Evolutionary conservation across 2,113 vertebrate genomes (phyloP).

Genomic region (Oreochromis niloticus): DNA sequence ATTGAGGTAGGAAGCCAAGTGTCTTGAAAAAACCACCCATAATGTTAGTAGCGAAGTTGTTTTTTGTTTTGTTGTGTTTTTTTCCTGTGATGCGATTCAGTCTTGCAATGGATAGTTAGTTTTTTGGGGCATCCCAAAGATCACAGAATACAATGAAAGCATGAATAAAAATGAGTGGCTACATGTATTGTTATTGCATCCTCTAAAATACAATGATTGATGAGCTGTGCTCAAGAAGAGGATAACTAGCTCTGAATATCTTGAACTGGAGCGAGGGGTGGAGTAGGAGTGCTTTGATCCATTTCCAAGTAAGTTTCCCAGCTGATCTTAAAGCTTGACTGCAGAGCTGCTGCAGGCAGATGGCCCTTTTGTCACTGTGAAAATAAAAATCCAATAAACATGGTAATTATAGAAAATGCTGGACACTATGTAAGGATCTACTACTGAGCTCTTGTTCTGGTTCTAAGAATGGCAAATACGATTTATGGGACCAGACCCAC

Average conservation of each 20-base stretch:
- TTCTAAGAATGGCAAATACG: slow-evolving; percentile 61
- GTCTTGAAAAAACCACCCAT: neutral
- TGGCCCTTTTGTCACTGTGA: slow-evolving; percentile 72
- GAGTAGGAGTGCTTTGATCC: slow-evolving; percentile 52
- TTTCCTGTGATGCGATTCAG: neutral
- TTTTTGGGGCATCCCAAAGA: neutral
- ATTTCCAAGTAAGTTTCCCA: slow-evolving; percentile 52
- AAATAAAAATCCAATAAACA: slow-evolving; percentile 84
- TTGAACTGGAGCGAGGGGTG: neutral
- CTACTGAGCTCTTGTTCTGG: slow-evolving; percentile 33
- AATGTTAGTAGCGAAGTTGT: neutral
- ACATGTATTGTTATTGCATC: neutral
- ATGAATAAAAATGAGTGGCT: neutral
- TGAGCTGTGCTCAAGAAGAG: neutral
- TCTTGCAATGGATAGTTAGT: neutral
- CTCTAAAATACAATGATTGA: neutral
- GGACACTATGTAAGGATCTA: slow-evolving; percentile 49
- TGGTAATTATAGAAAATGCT: slow-evolving; percentile 77
- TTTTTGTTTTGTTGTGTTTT: neutral
- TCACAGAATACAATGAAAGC: neutral
- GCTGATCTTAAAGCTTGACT: slow-evolving; percentile 57
- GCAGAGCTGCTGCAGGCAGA: slow-evolving; percentile 69
- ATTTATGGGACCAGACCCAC: slow-evolving; percentile 35
- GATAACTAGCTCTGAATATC: neutral
- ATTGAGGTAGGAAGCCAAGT: neutral